Evolutionary conservation across 2,888 invertebrate genomes (phyloP), one percentile per base, ranked within the genome.

Genomic region (Steinernema scapterisci): DNA sequence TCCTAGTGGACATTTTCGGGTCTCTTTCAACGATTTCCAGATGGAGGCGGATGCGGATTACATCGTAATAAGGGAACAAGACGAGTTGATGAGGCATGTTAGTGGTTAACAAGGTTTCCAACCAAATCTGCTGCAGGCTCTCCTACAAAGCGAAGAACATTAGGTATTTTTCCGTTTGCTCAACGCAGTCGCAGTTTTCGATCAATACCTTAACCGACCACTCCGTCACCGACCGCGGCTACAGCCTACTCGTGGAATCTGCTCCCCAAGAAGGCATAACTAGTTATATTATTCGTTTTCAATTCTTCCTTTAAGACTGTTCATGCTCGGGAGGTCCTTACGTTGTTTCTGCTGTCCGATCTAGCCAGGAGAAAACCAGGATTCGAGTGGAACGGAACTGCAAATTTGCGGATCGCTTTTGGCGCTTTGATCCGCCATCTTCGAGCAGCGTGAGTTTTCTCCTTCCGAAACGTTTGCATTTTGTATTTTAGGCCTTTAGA

Each of bases 331-430:
- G 21, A 11, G 76, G 73, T 23, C 73, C 78, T 13, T 45, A 48
- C 38, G 44, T 70, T 44, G 31, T 76, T 21, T 19, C 27, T 16
- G 23, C 63, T 2, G 5, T 9, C 9, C 38, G 9, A 9, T 5
- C 63, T 1, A 13, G 11, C 16, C 11, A 46, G 27, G 27, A 31
- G 25, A n/a, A 70, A 70, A 38, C 21, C 46, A 3, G 76, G 21
- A 45, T 46, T 16, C 56, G 25, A 13, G 46, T 80, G 16, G 19
- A 23, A 16, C 48, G 63, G 43, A 46, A 74, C 3, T 79, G 78
- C 46, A 70, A 31, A n/a, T 79, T 48, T 46, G 70, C 74, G 72
- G 79, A 79, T 51, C 79, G 79, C 38, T 76, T 79, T 31, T 79
- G 79, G 78, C 46, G 38, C 6, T 70, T 78, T 11, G 31, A 48